phyloP scores from a whole-genome alignment of 2,888 invertebrate species.

The Patella pellucida region DNA sequence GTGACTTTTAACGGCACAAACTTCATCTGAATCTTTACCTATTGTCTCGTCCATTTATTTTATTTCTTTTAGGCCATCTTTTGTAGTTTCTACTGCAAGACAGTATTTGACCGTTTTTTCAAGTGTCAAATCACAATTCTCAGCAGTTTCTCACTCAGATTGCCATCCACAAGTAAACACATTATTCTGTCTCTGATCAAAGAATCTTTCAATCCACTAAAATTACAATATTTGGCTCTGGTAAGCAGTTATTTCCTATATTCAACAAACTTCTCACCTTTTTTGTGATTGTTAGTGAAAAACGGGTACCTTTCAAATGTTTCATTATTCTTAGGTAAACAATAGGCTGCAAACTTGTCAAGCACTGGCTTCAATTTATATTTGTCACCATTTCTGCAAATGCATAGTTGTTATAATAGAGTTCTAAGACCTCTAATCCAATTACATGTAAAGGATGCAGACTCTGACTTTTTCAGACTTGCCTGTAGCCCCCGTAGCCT shows the following conservation, averaged over 20 bases:
- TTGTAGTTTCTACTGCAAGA: no score
- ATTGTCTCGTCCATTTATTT: no score
- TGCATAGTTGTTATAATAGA: no score
- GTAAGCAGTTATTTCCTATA: not conserved
- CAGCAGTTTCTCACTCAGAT: not conserved
- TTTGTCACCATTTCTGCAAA: no score
- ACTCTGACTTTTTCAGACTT: no score
- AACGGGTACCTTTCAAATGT: conserved; percentile 8
- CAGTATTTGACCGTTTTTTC: not conserved
- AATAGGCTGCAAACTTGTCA: conserved; percentile 14
- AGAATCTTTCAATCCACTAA: conserved; percentile 9
- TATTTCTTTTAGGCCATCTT: no score
- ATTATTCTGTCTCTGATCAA: conserved; percentile 3
- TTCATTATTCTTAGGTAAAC: conserved; percentile 12
- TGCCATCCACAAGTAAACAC: not conserved
- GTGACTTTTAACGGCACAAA: no score
- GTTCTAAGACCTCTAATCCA: no score
- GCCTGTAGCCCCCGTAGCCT: no score
- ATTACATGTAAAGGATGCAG: no score
- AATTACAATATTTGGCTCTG: conserved; percentile 3
- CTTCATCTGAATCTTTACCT: no score
- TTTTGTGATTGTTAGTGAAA: not conserved
- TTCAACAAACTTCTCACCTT: not conserved
- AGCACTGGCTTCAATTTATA: not conserved
- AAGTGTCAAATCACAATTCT: conserved; percentile 10